phyloP scores from a whole-genome alignment of 1,140 invertebrate genomes.

The Zaprionus inermis region DNA sequence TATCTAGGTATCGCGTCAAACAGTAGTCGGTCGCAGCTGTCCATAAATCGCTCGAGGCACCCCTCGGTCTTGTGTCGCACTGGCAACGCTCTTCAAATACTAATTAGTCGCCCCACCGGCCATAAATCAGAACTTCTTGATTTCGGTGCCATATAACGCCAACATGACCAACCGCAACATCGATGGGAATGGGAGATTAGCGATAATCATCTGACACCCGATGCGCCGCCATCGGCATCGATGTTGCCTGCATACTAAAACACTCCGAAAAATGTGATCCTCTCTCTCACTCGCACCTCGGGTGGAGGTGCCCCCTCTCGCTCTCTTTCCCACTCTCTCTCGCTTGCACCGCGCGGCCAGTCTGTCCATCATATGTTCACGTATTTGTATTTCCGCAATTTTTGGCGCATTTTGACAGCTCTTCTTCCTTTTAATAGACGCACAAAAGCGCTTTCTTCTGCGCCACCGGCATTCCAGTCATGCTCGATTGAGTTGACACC shows the following conservation, averaged over 20 bases:
- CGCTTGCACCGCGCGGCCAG: neutral
- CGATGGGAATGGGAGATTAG: conserved; percentile 7
- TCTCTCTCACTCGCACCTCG: no score
- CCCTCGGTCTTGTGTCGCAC: conserved; percentile 29
- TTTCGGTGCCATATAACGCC: conserved; percentile 22
- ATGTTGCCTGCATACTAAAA: conserved; percentile 20
- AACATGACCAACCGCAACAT: conserved; percentile 21
- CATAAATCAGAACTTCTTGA: conserved; percentile 22
- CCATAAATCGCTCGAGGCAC: conserved; percentile 67
- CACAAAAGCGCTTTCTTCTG: conserved; percentile 12
- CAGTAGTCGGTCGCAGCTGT: conserved; percentile 58
- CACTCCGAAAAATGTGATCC: neutral
- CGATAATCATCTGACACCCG: conserved; percentile 34
- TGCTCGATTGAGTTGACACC: conserved; percentile 17
- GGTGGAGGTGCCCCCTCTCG: no score
- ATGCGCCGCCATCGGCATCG: neutral
- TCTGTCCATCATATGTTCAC: conserved; percentile 5
- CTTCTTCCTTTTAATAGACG: neutral
- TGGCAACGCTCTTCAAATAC: conserved; percentile 34
- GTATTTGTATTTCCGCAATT: conserved; percentile 4
- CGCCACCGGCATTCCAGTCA: neutral
- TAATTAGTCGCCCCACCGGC: conserved; percentile 49
- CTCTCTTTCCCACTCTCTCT: neutral
- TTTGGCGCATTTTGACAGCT: conserved; percentile 5
- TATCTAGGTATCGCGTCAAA: conserved; percentile 19